Base-by-base conservation (phyloP, 37 sponge, comb jelly and placozoan species). In the Axinella damicornis region DNA sequence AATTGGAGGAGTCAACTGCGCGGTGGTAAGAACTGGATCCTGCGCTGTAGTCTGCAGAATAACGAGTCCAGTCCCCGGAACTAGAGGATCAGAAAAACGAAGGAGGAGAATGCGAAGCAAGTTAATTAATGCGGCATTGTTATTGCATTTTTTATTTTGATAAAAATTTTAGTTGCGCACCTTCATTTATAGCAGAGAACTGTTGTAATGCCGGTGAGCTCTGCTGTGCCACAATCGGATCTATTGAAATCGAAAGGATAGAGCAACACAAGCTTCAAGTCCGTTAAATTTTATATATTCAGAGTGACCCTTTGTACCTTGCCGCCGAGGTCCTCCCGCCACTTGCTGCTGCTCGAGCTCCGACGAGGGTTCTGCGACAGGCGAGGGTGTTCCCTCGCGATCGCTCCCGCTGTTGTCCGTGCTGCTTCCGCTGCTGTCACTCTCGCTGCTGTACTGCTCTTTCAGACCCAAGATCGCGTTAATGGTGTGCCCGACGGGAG, bases 1-100 rank as follows among this genome's bases (percentile, higher is more conserved):
- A 61, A 64, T 61, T 1, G 59, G 37, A 22, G 54, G 56, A 52
- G 80, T 20, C 5, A 53, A 69, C 52, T 53, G 80, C 57, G 82
- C 82, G 37, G 81, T 69, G 30, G 73, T 58, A 31, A 82, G 83
- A 9, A 82, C 52, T n/a, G 83, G 83, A 63, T 82, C 83, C 25
- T 69, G 68, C n/a, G 37, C 6, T 2, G 69, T 41, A n/a, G 80
- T 46, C 37, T 82, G 83, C 52, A 68, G 46, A 46, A 46, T 46
- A 9, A 46, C 9, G 46, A 46, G 46, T 9, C 46, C 46, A 12
- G 46, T 46, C 9, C 46, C 46, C 9, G 46, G 9, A 9, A 9
- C 4, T 4, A 46, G 46, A 46, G 4, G n/a, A n/a, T n/a, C n/a
- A n/a, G n/a, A n/a, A n/a, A n/a, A n/a, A n/a, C n/a, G n/a, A n/a